Evolutionary conservation across 2,113 vertebrate genomes (phyloP).

Genomic region (Loxodonta africana): DNA sequence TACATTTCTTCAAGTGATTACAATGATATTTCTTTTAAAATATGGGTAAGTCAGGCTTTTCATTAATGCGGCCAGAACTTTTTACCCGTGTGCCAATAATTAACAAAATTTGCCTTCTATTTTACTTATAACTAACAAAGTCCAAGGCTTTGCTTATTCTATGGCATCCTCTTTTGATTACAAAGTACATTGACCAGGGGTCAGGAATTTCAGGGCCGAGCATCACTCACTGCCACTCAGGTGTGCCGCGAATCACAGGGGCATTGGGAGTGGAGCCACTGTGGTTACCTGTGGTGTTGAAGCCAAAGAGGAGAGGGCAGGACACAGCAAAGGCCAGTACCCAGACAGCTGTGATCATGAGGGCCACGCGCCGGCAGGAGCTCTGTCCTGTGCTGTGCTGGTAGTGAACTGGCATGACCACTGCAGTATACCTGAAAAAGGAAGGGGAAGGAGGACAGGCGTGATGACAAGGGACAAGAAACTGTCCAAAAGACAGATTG

Average conservation of each 20-base stretch:
- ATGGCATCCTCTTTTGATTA: background rate
- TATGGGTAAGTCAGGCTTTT: slow-evolving; percentile 27
- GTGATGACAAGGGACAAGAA: background rate
- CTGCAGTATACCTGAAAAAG: slow-evolving; percentile 94
- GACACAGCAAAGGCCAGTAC: slow-evolving; percentile 95
- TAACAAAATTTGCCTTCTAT: slow-evolving; percentile 1
- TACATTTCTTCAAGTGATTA: slow-evolving; percentile 24
- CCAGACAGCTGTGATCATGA: slow-evolving; percentile 95
- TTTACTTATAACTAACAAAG: slow-evolving; percentile 51
- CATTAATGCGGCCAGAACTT: slow-evolving; percentile 8
- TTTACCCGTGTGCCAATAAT: background rate
- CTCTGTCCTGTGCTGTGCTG: slow-evolving; percentile 94
- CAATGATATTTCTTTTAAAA: slow-evolving; percentile 64
- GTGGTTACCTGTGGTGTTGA: slow-evolving; percentile 96
- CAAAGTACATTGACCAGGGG: background rate
- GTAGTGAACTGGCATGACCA: slow-evolving; percentile 96
- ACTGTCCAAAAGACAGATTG: background rate
- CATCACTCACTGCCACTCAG: background rate
- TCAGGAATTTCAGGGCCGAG: background rate
- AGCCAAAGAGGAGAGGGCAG: slow-evolving; percentile 96
- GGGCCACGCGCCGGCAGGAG: slow-evolving; percentile 94
- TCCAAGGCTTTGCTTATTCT: background rate
- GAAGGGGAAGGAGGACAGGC: slow-evolving; percentile 39
- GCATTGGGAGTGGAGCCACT: background rate
- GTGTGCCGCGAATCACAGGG: background rate